Base-by-base conservation (phyloP, 2,888 invertebrate genomes). In the Euplagia quadripunctaria region DNA sequence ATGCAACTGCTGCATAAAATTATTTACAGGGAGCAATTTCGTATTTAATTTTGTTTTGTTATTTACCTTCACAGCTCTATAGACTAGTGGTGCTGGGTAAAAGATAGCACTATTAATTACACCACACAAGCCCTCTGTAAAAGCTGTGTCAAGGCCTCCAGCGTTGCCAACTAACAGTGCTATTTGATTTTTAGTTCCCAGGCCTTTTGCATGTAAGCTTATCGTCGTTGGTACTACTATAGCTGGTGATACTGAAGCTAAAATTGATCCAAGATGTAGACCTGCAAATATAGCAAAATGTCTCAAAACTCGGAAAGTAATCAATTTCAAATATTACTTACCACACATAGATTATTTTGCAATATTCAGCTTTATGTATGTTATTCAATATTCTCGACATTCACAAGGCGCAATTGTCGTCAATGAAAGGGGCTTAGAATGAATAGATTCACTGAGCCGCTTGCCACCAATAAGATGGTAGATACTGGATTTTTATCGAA, bases 161-260 rank as follows among this genome's bases (percentile, higher is more conserved):
- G 99, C 98, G 6, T 99, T 99, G 66, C 98, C 98, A 49, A 99
- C 98, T 72, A 99, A 96, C 0, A 98, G 98, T 0, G 99, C 98
- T 68, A 99, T 98, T 66, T 99, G 98, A 95, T 98, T 98, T 78
- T 98, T 98, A 0, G 98, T 97, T 6, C 99, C 99, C 84, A 98
- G 98, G 0, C 98, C 98, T 90, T 97, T 97, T 64, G 97, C 96
- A 46, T 98, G 97, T 43, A 99, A 95, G 58, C 97, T 96, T 88
- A 98, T 97, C 64, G 99, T 97, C 76, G 98, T 98, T 0, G 99
- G 99, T 1, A 99, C 99, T 8, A 99, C 98, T 6, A 99, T 98
- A 2, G 99, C 99, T 6, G 99, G 99, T 0, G 99, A 99, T 2
- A 99, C 99, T 4, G 99, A 99, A 0, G 99, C 98, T 72, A 99